Base-by-base conservation (phyloP, 2,888 invertebrate species). In the Lasioglossum malachurum region DNA sequence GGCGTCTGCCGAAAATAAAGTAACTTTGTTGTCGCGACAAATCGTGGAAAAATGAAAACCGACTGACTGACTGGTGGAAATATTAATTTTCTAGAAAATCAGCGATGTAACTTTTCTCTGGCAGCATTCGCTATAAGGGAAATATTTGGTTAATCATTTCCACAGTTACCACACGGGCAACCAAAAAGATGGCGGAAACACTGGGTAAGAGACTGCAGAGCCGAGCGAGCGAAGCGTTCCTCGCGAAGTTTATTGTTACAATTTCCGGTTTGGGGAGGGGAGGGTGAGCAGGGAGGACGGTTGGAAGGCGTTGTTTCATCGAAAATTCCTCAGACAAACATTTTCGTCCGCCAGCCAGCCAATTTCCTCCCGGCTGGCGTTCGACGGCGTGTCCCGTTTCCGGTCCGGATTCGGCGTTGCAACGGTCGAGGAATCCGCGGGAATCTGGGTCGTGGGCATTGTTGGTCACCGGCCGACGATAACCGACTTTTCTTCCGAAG, bases 281-380 rank as follows among this genome's bases (percentile, higher is more conserved):
- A 1, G 60, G 8, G 53, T 23, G 53, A 71, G 67, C 46, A 53
- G 57, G 67, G 71, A 69, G 44, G 44, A 44, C 14, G 23, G 38
- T 31, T 46, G 41, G 73, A 74, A 74, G 67, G 74, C 83, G 87
- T 87, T 88, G 82, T 90, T 81, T 82, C 79, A 49, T 76, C 27
- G 87, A 80, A 86, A 87, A 90, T 90, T 90, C 84, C 78, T 80
- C 76, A 75, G 78, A 90, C 89, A 91, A 90, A 91, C 89, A 90
- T 91, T 91, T 90, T 89, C 75, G 84, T 84, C 77, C 41, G 10
- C 23, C 60, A 64, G 77, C 80, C 74, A 75, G 72, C 78, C 85
- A 81, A 88, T 88, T 84, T 82, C 74, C 83, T 83, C 83, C 64
- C 74, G 35, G 75, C 64, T 76, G 75, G 23, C 69, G 44, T 77